These are phyloP conservation scores for Actinernus sp. DNA, from an alignment of 92 coral and sea anemone species.

Conservation along the genomic window DNA sequence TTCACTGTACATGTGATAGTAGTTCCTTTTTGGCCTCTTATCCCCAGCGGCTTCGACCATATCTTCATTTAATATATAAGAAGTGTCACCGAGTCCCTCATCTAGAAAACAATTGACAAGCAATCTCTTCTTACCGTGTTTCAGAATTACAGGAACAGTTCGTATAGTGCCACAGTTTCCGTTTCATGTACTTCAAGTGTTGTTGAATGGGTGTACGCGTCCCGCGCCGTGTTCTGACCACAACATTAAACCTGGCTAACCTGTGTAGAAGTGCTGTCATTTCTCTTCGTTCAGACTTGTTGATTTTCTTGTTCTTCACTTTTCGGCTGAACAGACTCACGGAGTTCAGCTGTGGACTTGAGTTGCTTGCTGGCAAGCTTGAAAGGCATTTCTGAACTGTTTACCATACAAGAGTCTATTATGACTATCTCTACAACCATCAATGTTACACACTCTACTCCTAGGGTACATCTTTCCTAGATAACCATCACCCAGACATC, in stretches of 20 bases:
- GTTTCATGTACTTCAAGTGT: conserved; percentile 3
- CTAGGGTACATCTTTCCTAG: conserved; percentile 22
- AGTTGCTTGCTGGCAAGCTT: too few species aligned
- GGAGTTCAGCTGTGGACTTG: too few species aligned
- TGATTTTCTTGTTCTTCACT: too few species aligned
- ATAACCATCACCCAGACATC: conserved; percentile 28
- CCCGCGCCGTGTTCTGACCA: neutral
- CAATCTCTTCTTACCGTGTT: conserved; percentile 41
- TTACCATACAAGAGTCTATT: conserved; percentile 27
- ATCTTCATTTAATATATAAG: too few species aligned
- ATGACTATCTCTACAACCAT: conserved; percentile 21
- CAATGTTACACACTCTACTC: conserved; percentile 8
- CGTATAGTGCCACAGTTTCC: conserved; percentile 46
- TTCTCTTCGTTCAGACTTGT: too few species aligned
- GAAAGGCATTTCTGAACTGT: too few species aligned
- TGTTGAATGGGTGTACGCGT: conserved; percentile 11
- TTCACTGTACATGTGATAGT: conserved; percentile 35
- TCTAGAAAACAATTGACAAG: conserved; percentile 53
- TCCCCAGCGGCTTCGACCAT: too few species aligned
- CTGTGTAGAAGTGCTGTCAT: too few species aligned
- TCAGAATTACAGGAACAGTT: conserved; percentile 58
- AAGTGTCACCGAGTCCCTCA: too few species aligned
- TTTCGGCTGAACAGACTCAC: too few species aligned
- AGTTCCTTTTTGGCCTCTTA: conserved; percentile 5
- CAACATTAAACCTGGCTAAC: too few species aligned